These are phyloP conservation scores for Eurypyga helias DNA, from an alignment of 2,113 vertebrate species.

Conservation along the genomic window DNA sequence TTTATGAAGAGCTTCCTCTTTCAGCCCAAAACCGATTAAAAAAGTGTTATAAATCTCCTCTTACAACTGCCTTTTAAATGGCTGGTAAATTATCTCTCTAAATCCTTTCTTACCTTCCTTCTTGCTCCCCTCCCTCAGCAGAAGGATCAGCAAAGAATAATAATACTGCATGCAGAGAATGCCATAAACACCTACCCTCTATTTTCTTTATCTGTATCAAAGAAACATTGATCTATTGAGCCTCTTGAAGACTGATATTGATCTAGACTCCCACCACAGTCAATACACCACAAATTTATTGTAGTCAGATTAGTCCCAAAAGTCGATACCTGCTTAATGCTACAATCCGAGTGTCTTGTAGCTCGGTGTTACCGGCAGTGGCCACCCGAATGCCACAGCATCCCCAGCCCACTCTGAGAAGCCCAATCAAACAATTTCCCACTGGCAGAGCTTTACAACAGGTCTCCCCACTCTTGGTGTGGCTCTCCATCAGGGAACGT, in stretches of 20 bases:
- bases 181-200: neutral
- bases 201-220: conserved; percentile 22
- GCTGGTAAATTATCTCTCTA: neutral
- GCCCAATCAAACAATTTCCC: neutral
- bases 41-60: neutral
- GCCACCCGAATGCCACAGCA: neutral
- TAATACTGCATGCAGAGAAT: neutral
- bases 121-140: neutral
- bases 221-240: conserved; percentile 29
- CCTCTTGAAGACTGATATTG: neutral
- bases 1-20: neutral
- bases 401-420: neutral
- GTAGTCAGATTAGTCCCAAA: neutral
- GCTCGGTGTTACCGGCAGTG: neutral
- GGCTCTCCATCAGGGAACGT: accelerated
- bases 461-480: neutral
- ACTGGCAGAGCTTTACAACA: neutral
- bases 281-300: neutral
- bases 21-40: neutral
- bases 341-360: neutral
- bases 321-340: neutral
- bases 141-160: neutral
- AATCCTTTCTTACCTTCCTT: neutral
- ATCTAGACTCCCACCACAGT: neutral
- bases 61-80: neutral